Evolutionary conservation across 2,888 invertebrate species (phyloP).

Genomic region (Polyommatus icarus): DNA sequence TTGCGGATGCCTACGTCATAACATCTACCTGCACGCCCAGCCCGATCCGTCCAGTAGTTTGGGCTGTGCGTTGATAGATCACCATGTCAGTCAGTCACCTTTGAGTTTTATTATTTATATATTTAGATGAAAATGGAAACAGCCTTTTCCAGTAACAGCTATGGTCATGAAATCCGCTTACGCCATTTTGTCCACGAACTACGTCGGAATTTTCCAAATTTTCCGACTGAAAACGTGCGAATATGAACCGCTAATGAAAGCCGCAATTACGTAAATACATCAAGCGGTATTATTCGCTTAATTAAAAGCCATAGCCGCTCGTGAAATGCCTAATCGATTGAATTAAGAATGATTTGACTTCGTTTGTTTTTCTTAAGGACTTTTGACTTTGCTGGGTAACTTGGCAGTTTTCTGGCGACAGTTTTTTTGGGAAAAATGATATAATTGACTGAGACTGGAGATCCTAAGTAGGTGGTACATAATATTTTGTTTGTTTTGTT

Average conservation of each 20-base stretch:
- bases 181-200: constrained; percentile 35
- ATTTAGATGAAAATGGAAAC: constrained; percentile 29
- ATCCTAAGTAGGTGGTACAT: no score
- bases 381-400: background rate
- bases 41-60: no score
- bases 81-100: no score
- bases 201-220: constrained; percentile 40
- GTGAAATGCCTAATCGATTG: constrained; percentile 36
- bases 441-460: no score
- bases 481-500: no score
- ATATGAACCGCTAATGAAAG: constrained; percentile 58
- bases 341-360: background rate
- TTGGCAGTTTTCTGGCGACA: background rate
- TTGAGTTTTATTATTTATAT: no score
- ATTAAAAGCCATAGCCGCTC: constrained; percentile 54
- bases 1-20: no score
- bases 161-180: constrained; percentile 36
- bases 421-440: no score
- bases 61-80: no score
- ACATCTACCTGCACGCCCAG: no score
- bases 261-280: constrained; percentile 53
- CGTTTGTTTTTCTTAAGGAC: background rate
- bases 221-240: constrained; percentile 47
- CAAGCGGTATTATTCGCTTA: constrained; percentile 51
- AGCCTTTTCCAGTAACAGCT: background rate